Conservation (phyloP, 1,140 invertebrate genomes). For the Temnothorax nylanderi region DNA sequence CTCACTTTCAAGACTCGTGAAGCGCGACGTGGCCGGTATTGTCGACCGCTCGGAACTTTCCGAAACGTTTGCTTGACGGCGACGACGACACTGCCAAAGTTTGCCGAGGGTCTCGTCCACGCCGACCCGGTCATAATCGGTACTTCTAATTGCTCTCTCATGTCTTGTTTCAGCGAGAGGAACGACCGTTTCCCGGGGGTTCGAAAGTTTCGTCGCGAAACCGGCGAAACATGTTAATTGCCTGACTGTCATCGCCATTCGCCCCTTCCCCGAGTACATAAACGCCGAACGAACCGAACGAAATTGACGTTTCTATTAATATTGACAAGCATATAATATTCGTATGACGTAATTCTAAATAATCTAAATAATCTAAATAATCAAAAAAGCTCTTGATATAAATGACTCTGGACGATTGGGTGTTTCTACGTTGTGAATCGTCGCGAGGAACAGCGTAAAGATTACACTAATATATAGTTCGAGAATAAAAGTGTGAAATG, state of each 20-base stretch:
- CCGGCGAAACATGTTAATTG: constrained; percentile 33
- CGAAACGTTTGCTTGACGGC: neutral
- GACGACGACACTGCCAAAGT: constrained; percentile 9
- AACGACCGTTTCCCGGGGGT: neutral
- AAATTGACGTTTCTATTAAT: constrained; percentile 1
- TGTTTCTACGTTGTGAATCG: neutral
- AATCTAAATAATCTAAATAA: neutral
- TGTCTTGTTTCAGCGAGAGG: constrained; percentile 25
- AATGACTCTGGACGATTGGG: neutral
- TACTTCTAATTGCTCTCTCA: constrained; percentile 29
- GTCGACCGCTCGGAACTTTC: neutral
- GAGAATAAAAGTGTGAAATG: neutral
- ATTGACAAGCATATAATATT: neutral
- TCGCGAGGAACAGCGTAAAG: neutral
- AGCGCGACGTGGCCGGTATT: neutral
- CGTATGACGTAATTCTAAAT: neutral
- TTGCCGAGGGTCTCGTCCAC: constrained; percentile 10
- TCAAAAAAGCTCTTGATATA: neutral
- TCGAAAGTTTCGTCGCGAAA: constrained; percentile 12
- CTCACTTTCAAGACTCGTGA: neutral
- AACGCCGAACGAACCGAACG: neutral
- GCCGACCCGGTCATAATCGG: constrained; percentile 11
- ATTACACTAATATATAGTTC: neutral
- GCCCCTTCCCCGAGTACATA: neutral
- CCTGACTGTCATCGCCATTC: neutral